Percentiles rank a stretch among this genome's conserved stretches.
These are phyloP conservation scores for Microctenopoma stevenorrisi DNA, from an alignment of 2,797 vertebrate species.

Conservation along the genomic window DNA sequence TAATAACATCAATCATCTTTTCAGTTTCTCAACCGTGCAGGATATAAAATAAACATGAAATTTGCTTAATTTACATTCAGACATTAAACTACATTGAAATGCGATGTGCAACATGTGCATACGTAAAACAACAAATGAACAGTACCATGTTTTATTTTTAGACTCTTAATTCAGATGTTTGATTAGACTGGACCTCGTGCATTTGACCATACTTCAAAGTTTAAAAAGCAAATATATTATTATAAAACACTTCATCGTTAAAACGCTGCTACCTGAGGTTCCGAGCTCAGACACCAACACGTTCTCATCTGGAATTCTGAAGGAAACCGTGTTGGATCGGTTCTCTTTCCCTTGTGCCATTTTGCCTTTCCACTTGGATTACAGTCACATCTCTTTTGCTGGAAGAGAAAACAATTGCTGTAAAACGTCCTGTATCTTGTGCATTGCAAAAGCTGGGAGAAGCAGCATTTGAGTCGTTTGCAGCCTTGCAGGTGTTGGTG, in stretches of 20 bases:
- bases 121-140: neutral
- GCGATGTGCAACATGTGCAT: neutral
- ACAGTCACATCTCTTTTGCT: neutral
- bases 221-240: slow-evolving; percentile 27
- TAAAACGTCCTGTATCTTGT: neutral
- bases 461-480: neutral
- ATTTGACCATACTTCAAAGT: slow-evolving; percentile 22
- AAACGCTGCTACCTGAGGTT: slow-evolving; percentile 14
- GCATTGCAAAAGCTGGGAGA: slow-evolving; percentile 5
- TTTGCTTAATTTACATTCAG: neutral
- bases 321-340: slow-evolving; percentile 26
- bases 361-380: slow-evolving; percentile 19
- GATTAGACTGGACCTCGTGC: neutral
- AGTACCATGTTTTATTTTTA: neutral
- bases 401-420: slow-evolving; percentile 31
- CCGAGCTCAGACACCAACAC: slow-evolving; percentile 4
- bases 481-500: neutral
- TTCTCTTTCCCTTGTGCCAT: slow-evolving; percentile 30
- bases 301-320: slow-evolving; percentile 20
- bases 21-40: no score
- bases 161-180: neutral
- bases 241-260: slow-evolving; percentile 17
- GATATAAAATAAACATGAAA: neutral
- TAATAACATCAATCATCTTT: no score
- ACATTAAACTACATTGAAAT: neutral